A percentile compares a stretch with the other conserved stretches of the same genome.
Evolutionary conservation across 2,113 vertebrate species (phyloP).

Genomic region (Himantopus leucocephalus): DNA sequence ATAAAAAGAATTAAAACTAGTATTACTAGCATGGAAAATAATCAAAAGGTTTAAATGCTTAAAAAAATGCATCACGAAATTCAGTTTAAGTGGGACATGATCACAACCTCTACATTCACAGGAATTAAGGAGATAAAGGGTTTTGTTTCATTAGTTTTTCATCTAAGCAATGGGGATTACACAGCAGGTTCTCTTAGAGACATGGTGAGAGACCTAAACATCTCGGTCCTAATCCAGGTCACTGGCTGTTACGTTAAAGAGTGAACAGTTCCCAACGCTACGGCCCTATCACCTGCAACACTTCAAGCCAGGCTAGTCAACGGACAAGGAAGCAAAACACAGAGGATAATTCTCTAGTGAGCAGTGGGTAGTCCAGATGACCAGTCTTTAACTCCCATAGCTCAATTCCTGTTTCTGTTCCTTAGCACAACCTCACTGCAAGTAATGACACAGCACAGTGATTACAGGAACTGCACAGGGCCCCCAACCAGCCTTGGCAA

Average conservation of each 20-base stretch:
- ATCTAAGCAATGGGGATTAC: conserved; percentile 57
- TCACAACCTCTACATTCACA: not conserved
- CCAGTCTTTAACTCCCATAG: not conserved
- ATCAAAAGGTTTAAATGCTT: conserved; percentile 2
- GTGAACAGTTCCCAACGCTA: not conserved
- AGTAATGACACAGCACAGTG: not conserved
- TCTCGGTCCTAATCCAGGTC: conserved; percentile 6
- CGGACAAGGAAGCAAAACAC: not conserved
- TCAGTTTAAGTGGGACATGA: not conserved
- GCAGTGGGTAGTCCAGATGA: not conserved
- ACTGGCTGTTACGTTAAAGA: not conserved
- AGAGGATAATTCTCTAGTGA: not conserved
- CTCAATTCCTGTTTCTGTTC: not conserved
- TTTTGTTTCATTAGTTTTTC: conserved; percentile 59
- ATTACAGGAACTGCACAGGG: no score
- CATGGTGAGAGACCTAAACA: not conserved
- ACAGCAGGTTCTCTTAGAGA: conserved; percentile 32
- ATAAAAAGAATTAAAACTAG: not conserved
- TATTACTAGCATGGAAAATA: not conserved
- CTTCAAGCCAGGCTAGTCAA: not conserved
- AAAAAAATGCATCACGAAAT: not conserved
- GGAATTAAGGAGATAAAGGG: conserved; percentile 58
- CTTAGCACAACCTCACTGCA: not conserved
- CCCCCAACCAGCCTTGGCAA: not conserved
- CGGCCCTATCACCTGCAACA: not conserved